phyloP scores from a whole-genome alignment of 2,888 invertebrate genomes.

The Hermaeophaga mercurialis region DNA sequence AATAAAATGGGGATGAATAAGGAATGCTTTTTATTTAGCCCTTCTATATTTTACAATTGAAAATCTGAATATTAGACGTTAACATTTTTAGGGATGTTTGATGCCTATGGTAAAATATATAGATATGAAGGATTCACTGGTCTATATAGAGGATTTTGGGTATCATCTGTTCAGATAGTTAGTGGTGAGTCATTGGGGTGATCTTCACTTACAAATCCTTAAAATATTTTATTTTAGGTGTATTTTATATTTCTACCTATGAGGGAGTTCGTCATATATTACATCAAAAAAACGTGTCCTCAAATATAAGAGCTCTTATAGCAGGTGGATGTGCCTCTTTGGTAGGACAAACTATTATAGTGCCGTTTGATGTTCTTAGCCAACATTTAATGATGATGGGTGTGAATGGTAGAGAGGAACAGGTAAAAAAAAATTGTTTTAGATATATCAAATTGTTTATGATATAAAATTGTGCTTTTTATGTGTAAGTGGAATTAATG shows the following conservation, averaged over 20 bases:
- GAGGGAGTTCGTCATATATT: conserved; percentile 87
- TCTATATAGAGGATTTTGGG: conserved; percentile 93
- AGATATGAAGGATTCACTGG: conserved; percentile 82
- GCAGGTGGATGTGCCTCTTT: conserved; percentile 91
- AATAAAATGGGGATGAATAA: background rate
- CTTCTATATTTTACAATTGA: background rate
- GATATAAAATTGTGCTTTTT: no score
- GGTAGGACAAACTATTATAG: conserved; percentile 93
- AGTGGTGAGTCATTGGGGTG: conserved; percentile 50
- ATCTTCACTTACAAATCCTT: background rate
- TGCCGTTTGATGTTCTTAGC: conserved; percentile 95
- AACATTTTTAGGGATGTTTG: conserved; percentile 68
- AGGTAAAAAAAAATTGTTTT: conserved; percentile 36
- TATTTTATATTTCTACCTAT: conserved; percentile 92
- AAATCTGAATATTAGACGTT: background rate
- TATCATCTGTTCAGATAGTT: conserved; percentile 76
- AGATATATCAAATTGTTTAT: no score
- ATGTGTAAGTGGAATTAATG: no score
- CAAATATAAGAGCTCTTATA: conserved; percentile 76
- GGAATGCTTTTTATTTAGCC: background rate
- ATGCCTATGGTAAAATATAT: conserved; percentile 89
- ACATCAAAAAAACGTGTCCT: conserved; percentile 68
- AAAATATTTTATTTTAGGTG: conserved; percentile 63
- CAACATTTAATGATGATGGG: conserved; percentile 97
- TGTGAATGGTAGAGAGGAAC: conserved; percentile 48